These are phyloP conservation scores for Drosophila parvula DNA, from an alignment of 1,140 invertebrate species.

Conservation along the genomic window DNA sequence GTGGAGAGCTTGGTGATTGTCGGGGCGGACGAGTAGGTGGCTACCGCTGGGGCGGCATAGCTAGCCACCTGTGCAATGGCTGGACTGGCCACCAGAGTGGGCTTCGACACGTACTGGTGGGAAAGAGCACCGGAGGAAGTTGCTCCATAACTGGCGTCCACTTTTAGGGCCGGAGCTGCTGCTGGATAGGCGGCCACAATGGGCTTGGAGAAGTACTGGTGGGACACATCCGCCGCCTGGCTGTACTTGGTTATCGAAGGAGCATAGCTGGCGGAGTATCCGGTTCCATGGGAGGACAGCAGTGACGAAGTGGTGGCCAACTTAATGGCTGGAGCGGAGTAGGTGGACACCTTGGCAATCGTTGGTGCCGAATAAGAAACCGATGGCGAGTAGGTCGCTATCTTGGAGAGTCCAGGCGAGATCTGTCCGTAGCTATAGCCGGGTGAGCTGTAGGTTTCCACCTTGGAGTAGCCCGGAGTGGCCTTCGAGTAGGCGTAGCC, in stretches of 20 bases:
- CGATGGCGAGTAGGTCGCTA: constrained; percentile 67
- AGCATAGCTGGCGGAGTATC: constrained; percentile 62
- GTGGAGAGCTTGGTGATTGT: constrained; percentile 48
- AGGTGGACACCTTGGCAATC: constrained; percentile 54
- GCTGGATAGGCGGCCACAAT: constrained; percentile 59
- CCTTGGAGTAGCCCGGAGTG: constrained; percentile 71
- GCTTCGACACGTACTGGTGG: constrained; percentile 72
- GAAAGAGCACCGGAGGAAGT: constrained; percentile 57
- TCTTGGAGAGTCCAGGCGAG: constrained; percentile 43
- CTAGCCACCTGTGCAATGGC: constrained; percentile 57
- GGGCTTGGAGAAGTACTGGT: constrained; percentile 69
- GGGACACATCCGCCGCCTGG: constrained; percentile 61
- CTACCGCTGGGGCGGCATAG: constrained; percentile 60
- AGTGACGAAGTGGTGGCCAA: constrained; percentile 52
- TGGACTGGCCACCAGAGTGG: constrained; percentile 28
- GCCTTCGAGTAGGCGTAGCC: constrained; percentile 67
- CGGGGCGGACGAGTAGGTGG: constrained; percentile 52
- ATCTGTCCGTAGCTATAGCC: constrained; percentile 53
- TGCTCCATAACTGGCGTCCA: constrained; percentile 39
- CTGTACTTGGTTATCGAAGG: constrained; percentile 63
- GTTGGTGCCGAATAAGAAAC: constrained; percentile 54
- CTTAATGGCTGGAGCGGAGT: constrained; percentile 51
- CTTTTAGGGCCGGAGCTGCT: constrained; percentile 48
- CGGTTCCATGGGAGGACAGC: constrained; percentile 54
- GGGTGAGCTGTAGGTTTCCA: constrained; percentile 70